These are phyloP conservation scores for Tipula helvola DNA, from an alignment of 2,888 invertebrate species.

Conservation along the genomic window DNA sequence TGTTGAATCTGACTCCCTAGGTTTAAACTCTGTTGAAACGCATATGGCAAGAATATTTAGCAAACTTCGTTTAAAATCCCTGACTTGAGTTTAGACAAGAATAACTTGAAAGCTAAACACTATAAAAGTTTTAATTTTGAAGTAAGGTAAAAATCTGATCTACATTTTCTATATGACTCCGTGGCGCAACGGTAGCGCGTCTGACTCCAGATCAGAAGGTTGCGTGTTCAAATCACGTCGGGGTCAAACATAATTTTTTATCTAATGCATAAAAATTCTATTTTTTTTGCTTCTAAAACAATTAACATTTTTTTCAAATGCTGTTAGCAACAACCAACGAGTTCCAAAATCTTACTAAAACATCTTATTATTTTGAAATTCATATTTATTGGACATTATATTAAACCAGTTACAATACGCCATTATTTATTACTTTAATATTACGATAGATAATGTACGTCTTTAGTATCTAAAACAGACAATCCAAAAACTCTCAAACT, in stretches of 20 bases:
- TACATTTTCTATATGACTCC: not conserved
- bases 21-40: too few species aligned
- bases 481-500: not conserved
- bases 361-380: not conserved
- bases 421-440: not conserved
- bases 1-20: too few species aligned
- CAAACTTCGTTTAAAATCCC: too few species aligned
- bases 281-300: too few species aligned
- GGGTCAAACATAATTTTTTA: conserved; percentile 9
- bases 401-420: conserved; percentile 5
- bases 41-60: too few species aligned
- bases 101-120: not conserved
- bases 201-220: conserved; percentile 17
- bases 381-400: not conserved
- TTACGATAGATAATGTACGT: not conserved
- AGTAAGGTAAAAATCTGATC: not conserved
- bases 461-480: not conserved
- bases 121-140: not conserved
- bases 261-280: not conserved
- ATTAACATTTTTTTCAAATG: too few species aligned
- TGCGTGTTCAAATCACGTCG: conserved; percentile 16
- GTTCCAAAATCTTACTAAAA: not conserved
- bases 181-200: conserved; percentile 16
- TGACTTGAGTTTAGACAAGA: not conserved
- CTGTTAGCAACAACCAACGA: too few species aligned